Evolutionary conservation across 1,140 invertebrate genomes (phyloP), one percentile per base, ranked within the genome.

Genomic region (Meteorus sp.): DNA sequence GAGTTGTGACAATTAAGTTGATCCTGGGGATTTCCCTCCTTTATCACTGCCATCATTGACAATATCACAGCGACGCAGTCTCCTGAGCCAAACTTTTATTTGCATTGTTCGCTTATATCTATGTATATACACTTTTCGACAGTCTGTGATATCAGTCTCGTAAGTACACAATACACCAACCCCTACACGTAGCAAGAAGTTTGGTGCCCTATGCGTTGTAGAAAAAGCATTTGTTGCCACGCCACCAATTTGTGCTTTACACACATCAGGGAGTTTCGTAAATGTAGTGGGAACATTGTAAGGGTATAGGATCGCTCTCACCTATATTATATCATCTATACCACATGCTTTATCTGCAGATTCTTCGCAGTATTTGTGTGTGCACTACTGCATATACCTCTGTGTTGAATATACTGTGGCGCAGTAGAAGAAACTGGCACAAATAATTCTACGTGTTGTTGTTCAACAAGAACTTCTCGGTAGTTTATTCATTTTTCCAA

Each of bases 131-230:
- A 33, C 22, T n/a, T n/a, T n/a, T n/a, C n/a, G n/a, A n/a, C n/a
- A n/a, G 48, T 20, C 29, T 51, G 48, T 37, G 48, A 51, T 51
- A 51, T 51, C 29, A 31, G 27, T 51, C 48, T 51, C 37, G 37
- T 19, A 51, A 15, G 31, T 15, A 7, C 48, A n/a, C n/a, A n/a
- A n/a, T n/a, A n/a, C n/a, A n/a, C n/a, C n/a, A n/a, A n/a, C n/a
- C n/a, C n/a, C n/a, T n/a, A n/a, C 29, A 51, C 48, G 35, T 51
- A 20, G 27, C 23, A 48, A 19, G 33, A 37, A 37, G 35, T 52
- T 17, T 52, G 17, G 5, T 35, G 13, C 11, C 8, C 7, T 19
- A 45, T 2, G n/a, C 11, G n/a, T 4, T 15, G n/a, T 39, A 39
- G 13, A 13, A 22, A 19, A 19, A 19, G 15, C 45, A 31, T 48